Evolutionary conservation across 2,888 invertebrate species (phyloP).

Genomic region (Mimachlamys varia): DNA sequence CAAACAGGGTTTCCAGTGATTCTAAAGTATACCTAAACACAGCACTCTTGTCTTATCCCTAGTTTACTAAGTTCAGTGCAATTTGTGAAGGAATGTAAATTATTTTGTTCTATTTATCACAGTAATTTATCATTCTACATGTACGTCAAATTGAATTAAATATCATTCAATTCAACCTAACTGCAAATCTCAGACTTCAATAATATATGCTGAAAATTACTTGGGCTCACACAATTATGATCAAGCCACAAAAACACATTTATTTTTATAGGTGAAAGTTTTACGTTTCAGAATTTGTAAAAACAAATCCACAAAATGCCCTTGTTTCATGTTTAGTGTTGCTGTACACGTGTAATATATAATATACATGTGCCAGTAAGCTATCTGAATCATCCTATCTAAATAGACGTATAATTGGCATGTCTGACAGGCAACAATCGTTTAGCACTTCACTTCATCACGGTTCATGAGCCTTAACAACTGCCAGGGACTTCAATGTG

Average conservation of each 20-base stretch:
- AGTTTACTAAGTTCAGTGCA: background rate
- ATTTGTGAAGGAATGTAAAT: constrained; percentile 15
- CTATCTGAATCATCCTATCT: background rate
- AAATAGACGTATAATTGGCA: too few species aligned
- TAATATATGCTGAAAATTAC: background rate
- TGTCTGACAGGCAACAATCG: too few species aligned
- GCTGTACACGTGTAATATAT: too few species aligned
- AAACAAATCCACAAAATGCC: background rate
- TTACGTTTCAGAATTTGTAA: background rate
- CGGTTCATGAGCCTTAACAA: background rate
- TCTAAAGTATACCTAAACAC: background rate
- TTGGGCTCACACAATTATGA: background rate
- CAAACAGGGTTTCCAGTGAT: too few species aligned
- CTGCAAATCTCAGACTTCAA: background rate
- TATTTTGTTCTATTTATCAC: background rate
- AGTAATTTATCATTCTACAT: background rate
- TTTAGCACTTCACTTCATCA: background rate
- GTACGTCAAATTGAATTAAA: background rate
- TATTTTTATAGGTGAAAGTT: too few species aligned
- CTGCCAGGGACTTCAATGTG: background rate
- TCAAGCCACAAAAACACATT: too few species aligned
- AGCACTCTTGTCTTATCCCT: background rate
- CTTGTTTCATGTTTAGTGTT: too few species aligned
- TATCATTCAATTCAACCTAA: background rate
- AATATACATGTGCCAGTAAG: background rate